These are phyloP conservation scores for Coilia nasus DNA, from an alignment of 2,797 vertebrate genomes.

Conservation along the genomic window DNA sequence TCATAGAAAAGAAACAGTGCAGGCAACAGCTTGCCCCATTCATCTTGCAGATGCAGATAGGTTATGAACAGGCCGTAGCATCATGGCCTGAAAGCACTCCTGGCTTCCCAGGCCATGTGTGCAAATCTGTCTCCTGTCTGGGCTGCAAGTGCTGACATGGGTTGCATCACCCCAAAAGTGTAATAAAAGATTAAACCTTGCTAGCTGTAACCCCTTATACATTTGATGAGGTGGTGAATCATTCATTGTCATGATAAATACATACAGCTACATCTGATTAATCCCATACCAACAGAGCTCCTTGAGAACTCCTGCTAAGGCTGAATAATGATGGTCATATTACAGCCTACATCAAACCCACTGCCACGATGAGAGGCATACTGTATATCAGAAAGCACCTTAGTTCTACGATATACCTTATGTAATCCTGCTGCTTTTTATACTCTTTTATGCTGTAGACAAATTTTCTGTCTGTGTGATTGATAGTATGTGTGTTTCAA, in stretches of 20 bases:
- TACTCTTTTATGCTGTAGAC: too few relatives aligned
- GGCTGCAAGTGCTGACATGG: background rate
- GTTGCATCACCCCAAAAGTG: background rate
- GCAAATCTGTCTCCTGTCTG: background rate
- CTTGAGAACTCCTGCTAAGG: background rate
- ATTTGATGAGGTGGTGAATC: background rate
- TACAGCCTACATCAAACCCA: background rate
- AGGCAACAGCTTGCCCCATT: background rate
- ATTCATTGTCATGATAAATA: conserved; percentile 21
- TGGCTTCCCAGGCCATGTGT: background rate
- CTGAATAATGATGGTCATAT: background rate
- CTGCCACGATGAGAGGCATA: background rate
- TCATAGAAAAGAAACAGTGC: background rate
- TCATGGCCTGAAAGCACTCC: background rate
- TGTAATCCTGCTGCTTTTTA: too few relatives aligned
- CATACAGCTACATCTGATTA: background rate
- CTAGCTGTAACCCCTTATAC: conserved; percentile 18
- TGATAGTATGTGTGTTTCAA: too few relatives aligned
- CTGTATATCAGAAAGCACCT: background rate
- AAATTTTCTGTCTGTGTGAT: too few relatives aligned
- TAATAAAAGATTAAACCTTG: background rate
- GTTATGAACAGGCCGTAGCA: background rate
- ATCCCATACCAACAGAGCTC: background rate
- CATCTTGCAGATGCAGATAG: background rate
- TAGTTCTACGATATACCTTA: background rate